A percentile compares a stretch with the other conserved stretches of the same genome.
phyloP scores from a whole-genome alignment of 2,113 vertebrate genomes.

The Phoenicopterus ruber region DNA sequence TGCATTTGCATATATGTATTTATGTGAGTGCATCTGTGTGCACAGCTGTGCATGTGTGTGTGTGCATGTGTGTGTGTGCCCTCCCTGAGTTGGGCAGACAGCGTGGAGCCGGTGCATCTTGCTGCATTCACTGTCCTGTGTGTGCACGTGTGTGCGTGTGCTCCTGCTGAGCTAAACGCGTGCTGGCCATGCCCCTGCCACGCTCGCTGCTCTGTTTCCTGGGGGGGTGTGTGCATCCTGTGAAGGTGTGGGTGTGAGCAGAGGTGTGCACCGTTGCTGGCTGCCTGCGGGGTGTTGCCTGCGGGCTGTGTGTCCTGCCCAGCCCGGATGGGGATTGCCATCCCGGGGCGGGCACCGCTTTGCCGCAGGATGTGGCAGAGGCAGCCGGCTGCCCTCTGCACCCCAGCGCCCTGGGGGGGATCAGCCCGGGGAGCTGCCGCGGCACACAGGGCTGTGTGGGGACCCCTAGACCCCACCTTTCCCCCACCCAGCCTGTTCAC shows the following conservation, averaged over 20 bases:
- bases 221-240: fast-evolving
- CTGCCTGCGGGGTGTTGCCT: neutral
- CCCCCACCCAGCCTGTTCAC: neutral
- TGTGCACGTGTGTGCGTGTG: fast-evolving
- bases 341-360: neutral
- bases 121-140: neutral
- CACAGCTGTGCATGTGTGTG: too few species aligned
- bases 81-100: neutral
- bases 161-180: neutral
- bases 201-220: neutral
- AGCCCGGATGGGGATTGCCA: neutral
- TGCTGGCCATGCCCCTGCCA: neutral
- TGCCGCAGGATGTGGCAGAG: neutral
- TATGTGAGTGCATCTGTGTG: neutral
- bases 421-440: neutral
- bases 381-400: neutral
- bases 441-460: neutral
- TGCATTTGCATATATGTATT: neutral
- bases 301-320: neutral
- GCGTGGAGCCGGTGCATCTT: neutral
- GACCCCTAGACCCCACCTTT: neutral
- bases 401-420: fast-evolving
- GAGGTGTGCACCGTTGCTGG: neutral
- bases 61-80: neutral
- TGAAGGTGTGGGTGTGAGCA: neutral